Conservation (phyloP, 1,140 invertebrate genomes). For the Drosophila santomea region DNA sequence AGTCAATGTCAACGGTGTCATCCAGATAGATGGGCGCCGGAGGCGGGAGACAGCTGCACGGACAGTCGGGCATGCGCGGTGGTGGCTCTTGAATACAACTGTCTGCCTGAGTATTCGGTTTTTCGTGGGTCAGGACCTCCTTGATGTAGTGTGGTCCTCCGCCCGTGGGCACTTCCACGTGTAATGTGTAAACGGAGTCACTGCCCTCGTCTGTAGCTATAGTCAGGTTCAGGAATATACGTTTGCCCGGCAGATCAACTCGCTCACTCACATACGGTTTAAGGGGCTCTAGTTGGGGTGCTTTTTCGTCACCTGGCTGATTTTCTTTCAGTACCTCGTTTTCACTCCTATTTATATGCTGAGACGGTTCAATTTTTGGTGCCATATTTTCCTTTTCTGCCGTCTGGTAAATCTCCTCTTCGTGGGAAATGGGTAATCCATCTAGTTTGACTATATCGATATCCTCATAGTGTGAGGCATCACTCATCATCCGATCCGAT, state of each 20-base stretch:
- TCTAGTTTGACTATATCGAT: conserved; percentile 81
- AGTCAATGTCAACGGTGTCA: conserved; percentile 47
- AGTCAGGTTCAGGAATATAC: conserved; percentile 80
- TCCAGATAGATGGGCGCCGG: conserved; percentile 25
- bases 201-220: conserved; percentile 79
- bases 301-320: conserved; percentile 11
- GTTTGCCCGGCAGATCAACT: conserved; percentile 62
- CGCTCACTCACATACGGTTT: conserved; percentile 73
- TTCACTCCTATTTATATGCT: conserved; percentile 30
- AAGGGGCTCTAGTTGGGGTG: conserved; percentile 35
- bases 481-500: conserved; percentile 73
- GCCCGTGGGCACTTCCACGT: conserved; percentile 78
- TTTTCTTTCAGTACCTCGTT: conserved; percentile 65
- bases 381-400: conserved; percentile 8
- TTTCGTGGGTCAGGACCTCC: conserved; percentile 72
- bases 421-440: conserved; percentile 41
- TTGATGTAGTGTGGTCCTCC: conserved; percentile 61
- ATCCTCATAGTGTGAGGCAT: conserved; percentile 63
- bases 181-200: conserved; percentile 80
- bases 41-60: conserved; percentile 64
- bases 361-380: neutral
- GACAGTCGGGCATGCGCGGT: conserved; percentile 81
- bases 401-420: conserved; percentile 63
- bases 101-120: conserved; percentile 18
- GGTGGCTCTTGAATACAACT: conserved; percentile 77